Percentiles rank a stretch among this genome's conserved stretches.
Evolutionary conservation across 2,797 vertebrate species (phyloP).

Genomic region (Botia kubotai): DNA sequence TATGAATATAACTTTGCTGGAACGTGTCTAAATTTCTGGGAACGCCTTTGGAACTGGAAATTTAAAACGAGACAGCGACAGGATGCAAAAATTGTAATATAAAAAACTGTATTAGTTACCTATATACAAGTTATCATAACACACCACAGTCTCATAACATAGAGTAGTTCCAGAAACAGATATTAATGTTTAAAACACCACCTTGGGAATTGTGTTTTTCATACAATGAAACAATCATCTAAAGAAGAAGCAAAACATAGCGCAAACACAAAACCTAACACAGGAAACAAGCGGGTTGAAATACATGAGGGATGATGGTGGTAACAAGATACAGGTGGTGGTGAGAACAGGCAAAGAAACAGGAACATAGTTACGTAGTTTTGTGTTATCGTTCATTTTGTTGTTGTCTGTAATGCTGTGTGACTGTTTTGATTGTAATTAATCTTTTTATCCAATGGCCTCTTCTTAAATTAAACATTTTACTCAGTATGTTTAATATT

Average conservation of each 20-base stretch:
- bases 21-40: no score
- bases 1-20: no score
- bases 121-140: no score
- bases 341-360: neutral
- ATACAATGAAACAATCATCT: neutral
- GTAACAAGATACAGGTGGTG: no score
- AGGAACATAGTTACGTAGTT: neutral
- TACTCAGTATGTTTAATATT: neutral
- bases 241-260: neutral
- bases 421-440: no score
- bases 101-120: no score
- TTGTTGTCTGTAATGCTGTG: no score
- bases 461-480: neutral
- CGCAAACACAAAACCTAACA: neutral
- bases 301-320: neutral
- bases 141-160: no score
- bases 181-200: neutral
- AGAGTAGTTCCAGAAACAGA: neutral
- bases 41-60: no score
- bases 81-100: no score
- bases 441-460: neutral
- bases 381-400: no score
- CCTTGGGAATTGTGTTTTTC: neutral
- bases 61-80: no score
- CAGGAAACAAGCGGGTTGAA: neutral